A percentile compares a stretch with the other conserved stretches of the same genome.
phyloP scores from a whole-genome alignment of 1,140 invertebrate species.

The Artemia franciscana region DNA sequence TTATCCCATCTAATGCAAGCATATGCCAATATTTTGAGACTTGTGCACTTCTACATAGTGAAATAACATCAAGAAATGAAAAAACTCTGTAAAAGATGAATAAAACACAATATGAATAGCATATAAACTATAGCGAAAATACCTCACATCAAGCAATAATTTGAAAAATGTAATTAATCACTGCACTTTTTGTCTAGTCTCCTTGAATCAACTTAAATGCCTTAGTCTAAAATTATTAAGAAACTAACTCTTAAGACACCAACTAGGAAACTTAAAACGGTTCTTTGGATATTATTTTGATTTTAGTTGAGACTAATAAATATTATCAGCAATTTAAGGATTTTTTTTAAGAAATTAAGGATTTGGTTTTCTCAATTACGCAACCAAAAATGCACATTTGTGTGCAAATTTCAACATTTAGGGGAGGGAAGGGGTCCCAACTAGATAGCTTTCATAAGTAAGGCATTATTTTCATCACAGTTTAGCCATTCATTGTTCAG shows the following conservation, averaged over 20 bases:
- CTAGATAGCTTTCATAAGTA: too few relatives aligned
- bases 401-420: too few relatives aligned
- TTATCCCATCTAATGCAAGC: slow-evolving; percentile 88
- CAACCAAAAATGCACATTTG: too few relatives aligned
- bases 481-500: too few relatives aligned
- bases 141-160: neutral
- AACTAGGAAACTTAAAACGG: neutral
- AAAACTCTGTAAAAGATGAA: slow-evolving; percentile 58
- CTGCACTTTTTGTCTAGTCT: neutral
- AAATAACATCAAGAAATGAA: slow-evolving; percentile 92
- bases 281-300: too few relatives aligned
- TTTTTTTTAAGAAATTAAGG: too few relatives aligned
- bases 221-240: neutral
- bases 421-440: too few relatives aligned
- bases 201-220: neutral
- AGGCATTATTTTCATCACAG: too few relatives aligned
- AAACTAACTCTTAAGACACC: neutral
- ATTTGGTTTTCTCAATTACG: too few relatives aligned
- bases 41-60: slow-evolving; percentile 91
- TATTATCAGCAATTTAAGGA: too few relatives aligned
- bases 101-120: slow-evolving; percentile 5
- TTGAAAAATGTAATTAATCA: neutral
- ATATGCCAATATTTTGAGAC: slow-evolving; percentile 90
- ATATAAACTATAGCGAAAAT: slow-evolving; percentile 3
- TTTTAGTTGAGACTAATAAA: too few relatives aligned